Percentiles rank a stretch among this genome's conserved stretches.
These are phyloP conservation scores for Gobio gobio DNA, from an alignment of 2,113 vertebrate species.

Conservation along the genomic window DNA sequence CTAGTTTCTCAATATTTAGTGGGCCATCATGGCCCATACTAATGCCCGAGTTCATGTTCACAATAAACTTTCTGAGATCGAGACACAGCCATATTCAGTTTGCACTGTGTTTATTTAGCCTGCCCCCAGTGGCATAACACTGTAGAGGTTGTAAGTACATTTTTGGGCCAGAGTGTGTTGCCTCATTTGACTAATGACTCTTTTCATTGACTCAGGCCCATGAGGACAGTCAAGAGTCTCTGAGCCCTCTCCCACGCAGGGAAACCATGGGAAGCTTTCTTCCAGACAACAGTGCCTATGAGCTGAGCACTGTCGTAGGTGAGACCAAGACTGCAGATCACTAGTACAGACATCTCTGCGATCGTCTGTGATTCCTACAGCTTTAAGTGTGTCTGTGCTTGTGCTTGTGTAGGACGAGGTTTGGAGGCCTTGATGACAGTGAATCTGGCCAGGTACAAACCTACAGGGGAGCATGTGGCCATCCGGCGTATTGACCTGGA, in stretches of 20 bases:
- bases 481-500: constrained; percentile 92
- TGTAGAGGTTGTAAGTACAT: too few relatives aligned
- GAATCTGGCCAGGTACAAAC: constrained; percentile 89
- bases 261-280: constrained; percentile 91
- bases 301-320: constrained; percentile 90
- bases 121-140: too few relatives aligned
- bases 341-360: not conserved
- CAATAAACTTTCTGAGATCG: too few relatives aligned
- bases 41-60: not conserved
- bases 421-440: constrained; percentile 95
- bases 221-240: constrained; percentile 93
- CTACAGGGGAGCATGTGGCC: constrained; percentile 87
- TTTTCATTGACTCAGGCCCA: constrained; percentile 78
- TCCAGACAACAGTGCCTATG: constrained; percentile 88
- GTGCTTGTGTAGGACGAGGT: constrained; percentile 81
- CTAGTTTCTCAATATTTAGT: not conserved
- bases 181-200: not conserved
- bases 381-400: constrained; percentile 14
- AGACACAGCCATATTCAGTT: not conserved
- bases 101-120: constrained; percentile 19
- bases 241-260: constrained; percentile 84
- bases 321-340: constrained; percentile 39
- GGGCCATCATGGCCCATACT: not conserved
- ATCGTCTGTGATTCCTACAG: not conserved
- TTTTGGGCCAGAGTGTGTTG: not conserved